These are phyloP conservation scores for Staurois parvus DNA, from an alignment of 2,797 vertebrate species.

Conservation along the genomic window DNA sequence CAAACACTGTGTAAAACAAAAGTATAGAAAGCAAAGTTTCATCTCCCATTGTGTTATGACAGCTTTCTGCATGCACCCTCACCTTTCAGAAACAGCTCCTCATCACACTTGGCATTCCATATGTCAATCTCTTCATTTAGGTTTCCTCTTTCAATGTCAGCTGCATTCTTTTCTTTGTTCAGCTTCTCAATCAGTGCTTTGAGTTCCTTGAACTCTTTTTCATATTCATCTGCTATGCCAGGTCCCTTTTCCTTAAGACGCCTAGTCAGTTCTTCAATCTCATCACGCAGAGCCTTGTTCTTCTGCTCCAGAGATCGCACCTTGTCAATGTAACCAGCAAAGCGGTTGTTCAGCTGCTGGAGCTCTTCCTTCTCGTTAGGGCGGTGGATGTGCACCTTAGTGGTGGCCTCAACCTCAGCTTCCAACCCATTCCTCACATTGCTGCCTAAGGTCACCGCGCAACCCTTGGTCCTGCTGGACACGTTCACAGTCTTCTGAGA, in stretches of 20 bases:
- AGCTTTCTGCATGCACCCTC: not conserved
- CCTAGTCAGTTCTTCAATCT: slow-evolving; percentile 72
- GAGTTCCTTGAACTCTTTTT: slow-evolving; percentile 82
- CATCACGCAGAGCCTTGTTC: slow-evolving; percentile 70
- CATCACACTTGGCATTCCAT: slow-evolving; percentile 83
- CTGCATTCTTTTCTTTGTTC: slow-evolving; percentile 81
- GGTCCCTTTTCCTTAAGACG: slow-evolving; percentile 74
- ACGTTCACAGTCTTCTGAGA: slow-evolving; percentile 70
- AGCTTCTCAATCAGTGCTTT: slow-evolving; percentile 78
- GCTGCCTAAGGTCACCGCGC: slow-evolving; percentile 13
- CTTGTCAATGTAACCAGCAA: slow-evolving; percentile 80
- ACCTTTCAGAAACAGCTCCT: slow-evolving; percentile 81
- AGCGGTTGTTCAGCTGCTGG: slow-evolving; percentile 79
- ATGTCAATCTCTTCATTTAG: slow-evolving; percentile 82
- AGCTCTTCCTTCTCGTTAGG: slow-evolving; percentile 83
- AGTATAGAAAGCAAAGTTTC: no score
- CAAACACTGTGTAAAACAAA: no score
- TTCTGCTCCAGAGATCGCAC: slow-evolving; percentile 77
- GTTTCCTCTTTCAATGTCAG: slow-evolving; percentile 82
- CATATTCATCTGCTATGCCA: slow-evolving; percentile 66
- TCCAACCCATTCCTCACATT: slow-evolving; percentile 72
- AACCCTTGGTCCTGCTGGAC: slow-evolving; percentile 64
- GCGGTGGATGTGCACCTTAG: slow-evolving; percentile 78
- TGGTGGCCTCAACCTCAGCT: slow-evolving; percentile 67
- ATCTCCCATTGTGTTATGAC: not conserved